Percentiles rank a stretch among this genome's conserved stretches.
phyloP scores from a whole-genome alignment of 2,888 invertebrate genomes.

The Agrypnus murinus region DNA sequence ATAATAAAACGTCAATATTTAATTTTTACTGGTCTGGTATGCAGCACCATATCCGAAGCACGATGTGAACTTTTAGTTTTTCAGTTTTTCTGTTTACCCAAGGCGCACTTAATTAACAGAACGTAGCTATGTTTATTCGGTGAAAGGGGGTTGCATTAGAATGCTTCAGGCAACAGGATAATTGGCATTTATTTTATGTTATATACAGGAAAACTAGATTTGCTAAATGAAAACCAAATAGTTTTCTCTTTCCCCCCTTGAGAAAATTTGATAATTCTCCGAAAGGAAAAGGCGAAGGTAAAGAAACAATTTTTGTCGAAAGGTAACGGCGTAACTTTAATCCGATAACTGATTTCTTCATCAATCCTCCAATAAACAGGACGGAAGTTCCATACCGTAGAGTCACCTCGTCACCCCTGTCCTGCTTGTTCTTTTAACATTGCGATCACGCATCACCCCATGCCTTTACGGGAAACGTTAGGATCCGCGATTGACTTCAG shows the following conservation, averaged over 20 bases:
- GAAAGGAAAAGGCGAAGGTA: background rate
- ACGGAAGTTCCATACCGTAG: slow-evolving; percentile 35
- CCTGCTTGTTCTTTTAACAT: slow-evolving; percentile 35
- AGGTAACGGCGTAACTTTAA: slow-evolving; percentile 22
- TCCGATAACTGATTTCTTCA: slow-evolving; percentile 47
- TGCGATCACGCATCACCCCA: slow-evolving; percentile 47
- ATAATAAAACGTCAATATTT: slow-evolving; percentile 27
- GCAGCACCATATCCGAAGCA: background rate
- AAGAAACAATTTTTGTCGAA: slow-evolving; percentile 29
- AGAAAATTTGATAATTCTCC: no score
- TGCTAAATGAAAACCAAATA: no score
- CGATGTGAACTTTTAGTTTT: background rate
- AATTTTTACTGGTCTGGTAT: background rate
- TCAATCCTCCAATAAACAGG: slow-evolving; percentile 47
- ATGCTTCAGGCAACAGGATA: background rate
- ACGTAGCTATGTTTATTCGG: slow-evolving; percentile 13
- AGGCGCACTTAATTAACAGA: slow-evolving; percentile 4
- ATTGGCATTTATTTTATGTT: no score
- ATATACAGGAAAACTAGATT: no score
- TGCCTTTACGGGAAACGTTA: slow-evolving; percentile 49
- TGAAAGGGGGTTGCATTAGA: slow-evolving; percentile 2
- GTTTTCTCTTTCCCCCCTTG: no score
- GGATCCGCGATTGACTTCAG: slow-evolving; percentile 55
- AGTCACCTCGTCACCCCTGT: slow-evolving; percentile 23
- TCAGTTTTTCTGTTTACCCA: slow-evolving; percentile 2